A percentile compares a stretch with the other conserved stretches of the same genome.
phyloP scores from a whole-genome alignment of 2,113 vertebrate species.

The Forbesichthys papilliferus region DNA sequence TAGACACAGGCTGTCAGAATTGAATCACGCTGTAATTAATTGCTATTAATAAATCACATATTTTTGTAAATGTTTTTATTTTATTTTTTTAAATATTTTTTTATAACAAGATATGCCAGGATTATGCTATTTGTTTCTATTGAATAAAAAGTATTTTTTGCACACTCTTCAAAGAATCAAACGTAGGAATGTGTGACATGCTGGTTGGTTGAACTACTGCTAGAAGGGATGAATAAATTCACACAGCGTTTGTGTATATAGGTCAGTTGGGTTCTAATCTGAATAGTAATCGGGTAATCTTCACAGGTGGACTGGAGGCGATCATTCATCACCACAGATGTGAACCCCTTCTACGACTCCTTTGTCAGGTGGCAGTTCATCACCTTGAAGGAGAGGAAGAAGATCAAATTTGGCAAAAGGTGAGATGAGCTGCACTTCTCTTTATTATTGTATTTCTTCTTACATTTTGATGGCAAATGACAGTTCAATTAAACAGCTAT shows the following conservation, averaged over 20 bases:
- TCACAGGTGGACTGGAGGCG: slow-evolving; percentile 94
- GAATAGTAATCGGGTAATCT: slow-evolving; percentile 6
- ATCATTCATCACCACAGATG: slow-evolving; percentile 94
- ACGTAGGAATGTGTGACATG: too few relatives aligned
- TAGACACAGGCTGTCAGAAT: too few relatives aligned
- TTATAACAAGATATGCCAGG: too few relatives aligned
- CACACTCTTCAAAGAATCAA: too few relatives aligned
- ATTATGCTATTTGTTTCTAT: too few relatives aligned
- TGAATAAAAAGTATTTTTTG: too few relatives aligned
- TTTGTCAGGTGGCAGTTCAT: slow-evolving; percentile 95
- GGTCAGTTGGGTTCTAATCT: background rate
- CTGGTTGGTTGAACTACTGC: too few relatives aligned
- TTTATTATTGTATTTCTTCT: background rate
- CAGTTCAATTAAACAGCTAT: too few relatives aligned
- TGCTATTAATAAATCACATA: too few relatives aligned
- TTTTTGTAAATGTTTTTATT: too few relatives aligned
- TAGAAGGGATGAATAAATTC: too few relatives aligned
- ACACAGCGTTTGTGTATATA: background rate
- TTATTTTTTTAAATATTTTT: too few relatives aligned
- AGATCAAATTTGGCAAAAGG: slow-evolving; percentile 97
- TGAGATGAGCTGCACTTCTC: slow-evolving; percentile 49
- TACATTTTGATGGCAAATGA: background rate
- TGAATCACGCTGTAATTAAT: background rate
- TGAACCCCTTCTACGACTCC: slow-evolving; percentile 96
- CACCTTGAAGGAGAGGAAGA: slow-evolving; percentile 90